phyloP scores from a whole-genome alignment of 2,797 vertebrate species.

The Rhynchonycteris naso region DNA sequence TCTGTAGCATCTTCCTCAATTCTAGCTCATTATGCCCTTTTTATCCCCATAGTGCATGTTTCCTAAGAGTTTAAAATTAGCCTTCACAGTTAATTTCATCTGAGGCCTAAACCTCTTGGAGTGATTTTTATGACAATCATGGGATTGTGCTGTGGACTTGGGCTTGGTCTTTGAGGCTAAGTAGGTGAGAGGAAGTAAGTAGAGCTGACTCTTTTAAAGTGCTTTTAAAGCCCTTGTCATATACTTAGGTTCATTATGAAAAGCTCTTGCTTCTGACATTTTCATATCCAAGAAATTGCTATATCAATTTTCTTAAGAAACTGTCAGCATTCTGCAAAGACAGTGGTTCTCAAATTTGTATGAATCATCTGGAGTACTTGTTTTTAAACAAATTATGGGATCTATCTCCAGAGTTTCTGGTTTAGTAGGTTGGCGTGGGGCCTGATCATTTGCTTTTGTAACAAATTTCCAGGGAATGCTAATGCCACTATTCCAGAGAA shows the following conservation, averaged over 20 bases:
- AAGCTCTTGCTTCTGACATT: conserved; percentile 59
- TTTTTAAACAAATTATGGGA: conserved; percentile 10
- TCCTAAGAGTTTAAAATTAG: conserved; percentile 52
- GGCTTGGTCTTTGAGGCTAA: conserved; percentile 31
- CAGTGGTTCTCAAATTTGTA: neutral
- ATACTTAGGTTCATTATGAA: conserved; percentile 25
- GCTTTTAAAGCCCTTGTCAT: conserved; percentile 21
- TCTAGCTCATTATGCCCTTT: neutral
- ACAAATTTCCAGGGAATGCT: neutral
- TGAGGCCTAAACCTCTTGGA: conserved; percentile 27
- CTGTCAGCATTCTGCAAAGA: conserved; percentile 11
- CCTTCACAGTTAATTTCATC: conserved; percentile 23
- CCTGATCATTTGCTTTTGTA: conserved; percentile 21
- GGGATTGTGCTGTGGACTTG: conserved; percentile 39
- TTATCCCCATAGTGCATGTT: neutral
- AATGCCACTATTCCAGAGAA: neutral
- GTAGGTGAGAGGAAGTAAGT: conserved; percentile 6
- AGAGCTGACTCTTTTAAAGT: neutral
- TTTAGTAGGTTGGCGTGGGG: neutral
- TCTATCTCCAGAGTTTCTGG: neutral
- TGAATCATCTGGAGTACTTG: neutral
- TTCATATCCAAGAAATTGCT: conserved; percentile 41
- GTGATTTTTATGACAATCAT: conserved; percentile 23
- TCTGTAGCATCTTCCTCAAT: conserved; percentile 22
- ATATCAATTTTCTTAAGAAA: neutral